Percentiles rank a stretch among this genome's conserved stretches.
These are phyloP conservation scores for Schizopygopsis pylzovi DNA, from an alignment of 2,797 vertebrate species.

Conservation along the genomic window DNA sequence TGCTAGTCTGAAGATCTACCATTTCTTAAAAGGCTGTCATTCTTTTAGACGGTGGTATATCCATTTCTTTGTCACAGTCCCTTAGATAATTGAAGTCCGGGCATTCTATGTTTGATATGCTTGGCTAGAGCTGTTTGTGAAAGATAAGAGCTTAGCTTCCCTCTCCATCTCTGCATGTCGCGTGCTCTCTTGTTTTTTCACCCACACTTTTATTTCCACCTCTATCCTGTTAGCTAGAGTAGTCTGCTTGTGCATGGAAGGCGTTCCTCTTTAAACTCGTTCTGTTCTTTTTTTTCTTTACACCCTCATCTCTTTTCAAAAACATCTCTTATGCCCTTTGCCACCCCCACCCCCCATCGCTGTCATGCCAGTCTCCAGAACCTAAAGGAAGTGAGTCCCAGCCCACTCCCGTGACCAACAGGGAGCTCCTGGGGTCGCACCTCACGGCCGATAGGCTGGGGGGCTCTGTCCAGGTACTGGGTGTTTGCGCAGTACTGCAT, in stretches of 20 bases:
- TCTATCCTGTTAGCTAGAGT: slow-evolving; percentile 43
- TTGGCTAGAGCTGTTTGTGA: not conserved
- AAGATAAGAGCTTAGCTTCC: slow-evolving; percentile 21
- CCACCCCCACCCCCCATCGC: slow-evolving; percentile 24
- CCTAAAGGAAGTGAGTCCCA: slow-evolving; percentile 87
- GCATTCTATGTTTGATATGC: not conserved
- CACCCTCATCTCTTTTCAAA: slow-evolving; percentile 44
- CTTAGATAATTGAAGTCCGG: not conserved
- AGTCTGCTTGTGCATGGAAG: slow-evolving; percentile 58
- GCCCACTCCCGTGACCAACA: slow-evolving; percentile 84
- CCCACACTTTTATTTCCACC: slow-evolving; percentile 29
- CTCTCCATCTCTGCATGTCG: slow-evolving; percentile 7
- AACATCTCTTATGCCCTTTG: slow-evolving; percentile 16
- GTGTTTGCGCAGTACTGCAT: slow-evolving; percentile 62
- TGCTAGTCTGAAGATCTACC: not conserved
- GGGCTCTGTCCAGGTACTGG: slow-evolving; percentile 89
- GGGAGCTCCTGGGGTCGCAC: slow-evolving; percentile 86
- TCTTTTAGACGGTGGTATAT: not conserved
- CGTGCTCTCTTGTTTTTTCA: slow-evolving; percentile 21
- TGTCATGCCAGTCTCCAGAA: slow-evolving; percentile 78
- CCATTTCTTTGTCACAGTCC: slow-evolving; percentile 5
- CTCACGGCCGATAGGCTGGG: slow-evolving; percentile 88
- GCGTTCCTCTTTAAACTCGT: slow-evolving; percentile 55
- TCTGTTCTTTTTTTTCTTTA: slow-evolving; percentile 56
- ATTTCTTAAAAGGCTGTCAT: not conserved